These are phyloP conservation scores for Yponomeuta sedellus DNA, from an alignment of 2,888 invertebrate genomes.

Conservation along the genomic window DNA sequence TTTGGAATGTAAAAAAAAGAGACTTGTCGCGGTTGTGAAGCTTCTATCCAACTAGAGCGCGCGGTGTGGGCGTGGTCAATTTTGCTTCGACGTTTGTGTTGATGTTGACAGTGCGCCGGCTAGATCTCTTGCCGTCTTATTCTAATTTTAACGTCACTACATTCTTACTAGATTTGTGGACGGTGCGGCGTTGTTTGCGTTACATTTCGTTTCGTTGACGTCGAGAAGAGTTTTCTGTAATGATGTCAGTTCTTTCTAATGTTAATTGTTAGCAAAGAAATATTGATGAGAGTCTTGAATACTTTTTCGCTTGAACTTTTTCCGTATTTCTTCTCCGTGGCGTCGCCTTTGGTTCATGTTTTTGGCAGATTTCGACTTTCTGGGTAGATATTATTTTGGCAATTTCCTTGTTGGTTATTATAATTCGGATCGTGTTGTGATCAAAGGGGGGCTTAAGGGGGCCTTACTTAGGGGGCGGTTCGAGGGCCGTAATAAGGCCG, in stretches of 20 bases:
- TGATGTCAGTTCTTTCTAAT: no score
- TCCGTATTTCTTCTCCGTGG: no score
- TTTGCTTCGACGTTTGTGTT: neutral
- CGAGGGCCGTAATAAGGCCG: neutral
- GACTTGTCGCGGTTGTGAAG: neutral
- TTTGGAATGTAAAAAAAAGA: no score
- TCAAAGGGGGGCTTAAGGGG: neutral
- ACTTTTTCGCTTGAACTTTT: no score
- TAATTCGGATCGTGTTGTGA: neutral
- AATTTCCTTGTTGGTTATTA: neutral
- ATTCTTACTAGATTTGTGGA: neutral
- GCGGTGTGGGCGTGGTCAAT: neutral
- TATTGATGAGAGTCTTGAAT: no score
- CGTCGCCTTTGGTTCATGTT: no score
- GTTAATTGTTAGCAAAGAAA: no score
- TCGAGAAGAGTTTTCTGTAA: neutral
- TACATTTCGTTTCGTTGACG: neutral
- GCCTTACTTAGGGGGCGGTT: neutral
- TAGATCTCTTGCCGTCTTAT: neutral
- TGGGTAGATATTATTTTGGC: neutral
- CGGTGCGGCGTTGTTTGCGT: neutral
- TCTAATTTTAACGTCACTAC: constrained; percentile 1
- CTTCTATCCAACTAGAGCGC: neutral
- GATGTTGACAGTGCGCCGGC: neutral
- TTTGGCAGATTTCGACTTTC: neutral